These are phyloP conservation scores for Pteromalus puparum DNA, from an alignment of 1,140 invertebrate species.

Conservation along the genomic window DNA sequence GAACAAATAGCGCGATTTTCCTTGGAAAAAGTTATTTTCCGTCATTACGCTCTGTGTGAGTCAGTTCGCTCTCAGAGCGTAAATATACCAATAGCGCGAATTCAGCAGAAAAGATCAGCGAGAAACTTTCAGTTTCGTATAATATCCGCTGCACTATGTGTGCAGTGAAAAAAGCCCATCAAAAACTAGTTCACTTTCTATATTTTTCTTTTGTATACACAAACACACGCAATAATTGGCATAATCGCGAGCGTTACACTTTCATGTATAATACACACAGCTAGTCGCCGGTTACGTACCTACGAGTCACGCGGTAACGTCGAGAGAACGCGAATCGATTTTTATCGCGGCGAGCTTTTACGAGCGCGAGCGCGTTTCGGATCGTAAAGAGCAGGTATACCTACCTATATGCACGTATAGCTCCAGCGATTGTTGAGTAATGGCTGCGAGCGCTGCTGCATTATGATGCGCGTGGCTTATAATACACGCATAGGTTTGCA, in stretches of 20 bases:
- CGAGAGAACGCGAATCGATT: constrained; percentile 41
- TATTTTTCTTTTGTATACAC: neutral
- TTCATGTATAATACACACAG: neutral
- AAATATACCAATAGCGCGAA: no score
- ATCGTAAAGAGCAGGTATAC: constrained; percentile 32
- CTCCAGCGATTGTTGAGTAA: constrained; percentile 36
- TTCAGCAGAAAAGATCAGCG: no score
- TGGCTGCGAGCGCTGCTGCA: neutral
- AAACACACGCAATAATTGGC: constrained; percentile 9
- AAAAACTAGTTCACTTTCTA: neutral
- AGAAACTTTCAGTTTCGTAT: no score
- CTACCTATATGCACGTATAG: no score
- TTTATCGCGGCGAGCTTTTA: constrained; percentile 43
- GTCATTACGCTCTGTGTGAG: no score
- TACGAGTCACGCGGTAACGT: no score
- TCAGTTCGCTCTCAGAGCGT: no score
- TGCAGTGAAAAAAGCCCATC: neutral
- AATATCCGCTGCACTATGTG: no score
- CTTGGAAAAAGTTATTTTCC: no score
- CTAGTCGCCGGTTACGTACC: no score
- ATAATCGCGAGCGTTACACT: constrained; percentile 33
- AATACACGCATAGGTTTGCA: no score
- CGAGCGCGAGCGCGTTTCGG: constrained; percentile 20
- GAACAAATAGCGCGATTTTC: no score
- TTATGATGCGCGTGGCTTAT: neutral